Conservation (phyloP, 2,888 invertebrate genomes). For the Perithous albicinctus region DNA sequence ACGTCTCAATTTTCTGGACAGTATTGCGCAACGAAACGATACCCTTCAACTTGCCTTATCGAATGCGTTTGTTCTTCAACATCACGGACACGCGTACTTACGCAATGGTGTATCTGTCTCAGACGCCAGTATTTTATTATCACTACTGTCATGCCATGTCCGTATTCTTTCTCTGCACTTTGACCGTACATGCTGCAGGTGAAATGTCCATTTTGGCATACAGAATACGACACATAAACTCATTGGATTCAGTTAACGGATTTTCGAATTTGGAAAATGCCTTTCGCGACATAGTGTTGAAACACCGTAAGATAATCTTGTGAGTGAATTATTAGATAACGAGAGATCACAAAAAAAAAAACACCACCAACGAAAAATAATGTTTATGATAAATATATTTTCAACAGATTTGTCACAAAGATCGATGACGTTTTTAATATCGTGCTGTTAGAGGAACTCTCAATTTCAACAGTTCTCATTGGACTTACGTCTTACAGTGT, state of each 20-base stretch:
- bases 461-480: slow-evolving; percentile 55
- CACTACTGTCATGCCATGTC: slow-evolving; percentile 54
- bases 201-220: slow-evolving; percentile 60
- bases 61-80: slow-evolving; percentile 60
- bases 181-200: slow-evolving; percentile 58
- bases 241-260: slow-evolving; percentile 21
- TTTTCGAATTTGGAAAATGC: not conserved
- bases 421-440: slow-evolving; percentile 57
- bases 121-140: slow-evolving; percentile 59
- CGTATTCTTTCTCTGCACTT: slow-evolving; percentile 54
- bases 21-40: slow-evolving; percentile 54
- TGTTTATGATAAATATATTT: not conserved
- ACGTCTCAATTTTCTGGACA: slow-evolving; percentile 13
- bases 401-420: slow-evolving; percentile 41
- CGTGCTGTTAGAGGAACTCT: slow-evolving; percentile 60
- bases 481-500: slow-evolving; percentile 57
- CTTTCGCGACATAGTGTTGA: slow-evolving; percentile 44
- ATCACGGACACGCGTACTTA: slow-evolving; percentile 48
- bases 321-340: slow-evolving; percentile 39
- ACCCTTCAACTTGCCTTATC: slow-evolving; percentile 51
- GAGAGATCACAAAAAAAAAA: too few relatives aligned
- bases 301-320: slow-evolving; percentile 56
- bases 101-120: slow-evolving; percentile 54
- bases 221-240: slow-evolving; percentile 43
- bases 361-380: too few relatives aligned